phyloP scores from a whole-genome alignment of 2,797 vertebrate genomes.

The Pseudochirops cupreus region DNA sequence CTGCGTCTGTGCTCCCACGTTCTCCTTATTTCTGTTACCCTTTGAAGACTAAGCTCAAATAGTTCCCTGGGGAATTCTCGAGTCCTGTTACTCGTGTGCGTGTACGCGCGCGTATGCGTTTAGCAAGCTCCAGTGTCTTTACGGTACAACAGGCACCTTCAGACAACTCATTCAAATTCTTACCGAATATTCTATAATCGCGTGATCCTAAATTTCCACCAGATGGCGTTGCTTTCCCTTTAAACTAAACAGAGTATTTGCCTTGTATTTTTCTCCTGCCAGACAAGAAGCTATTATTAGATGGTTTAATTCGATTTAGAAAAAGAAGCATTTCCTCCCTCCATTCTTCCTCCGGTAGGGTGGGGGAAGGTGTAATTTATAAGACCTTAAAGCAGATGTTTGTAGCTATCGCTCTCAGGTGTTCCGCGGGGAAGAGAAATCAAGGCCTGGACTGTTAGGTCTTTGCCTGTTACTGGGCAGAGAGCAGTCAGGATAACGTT shows the following conservation, averaged over 20 bases:
- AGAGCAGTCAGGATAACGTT: background rate
- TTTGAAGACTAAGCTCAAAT: background rate
- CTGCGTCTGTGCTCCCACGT: background rate
- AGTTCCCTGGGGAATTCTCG: background rate
- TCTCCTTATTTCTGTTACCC: background rate
- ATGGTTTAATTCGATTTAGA: background rate
- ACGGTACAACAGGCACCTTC: too few relatives aligned
- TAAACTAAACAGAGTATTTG: background rate
- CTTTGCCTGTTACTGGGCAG: background rate
- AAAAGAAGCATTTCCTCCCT: background rate
- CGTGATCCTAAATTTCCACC: background rate
- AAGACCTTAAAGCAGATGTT: background rate
- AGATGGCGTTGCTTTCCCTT: background rate
- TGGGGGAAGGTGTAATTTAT: background rate
- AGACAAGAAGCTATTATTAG: background rate
- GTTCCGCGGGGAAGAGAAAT: background rate
- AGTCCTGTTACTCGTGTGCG: background rate
- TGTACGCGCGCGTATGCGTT: too few relatives aligned
- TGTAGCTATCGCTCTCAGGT: background rate
- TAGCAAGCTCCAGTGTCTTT: background rate
- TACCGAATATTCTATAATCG: background rate
- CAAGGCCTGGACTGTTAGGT: background rate
- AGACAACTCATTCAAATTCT: background rate
- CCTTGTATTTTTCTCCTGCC: background rate
- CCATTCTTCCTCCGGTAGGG: background rate